A percentile compares a stretch with the other conserved stretches of the same genome.
These are phyloP conservation scores for Keiferia lycopersicella DNA, from an alignment of 2,888 invertebrate genomes.

Conservation along the genomic window DNA sequence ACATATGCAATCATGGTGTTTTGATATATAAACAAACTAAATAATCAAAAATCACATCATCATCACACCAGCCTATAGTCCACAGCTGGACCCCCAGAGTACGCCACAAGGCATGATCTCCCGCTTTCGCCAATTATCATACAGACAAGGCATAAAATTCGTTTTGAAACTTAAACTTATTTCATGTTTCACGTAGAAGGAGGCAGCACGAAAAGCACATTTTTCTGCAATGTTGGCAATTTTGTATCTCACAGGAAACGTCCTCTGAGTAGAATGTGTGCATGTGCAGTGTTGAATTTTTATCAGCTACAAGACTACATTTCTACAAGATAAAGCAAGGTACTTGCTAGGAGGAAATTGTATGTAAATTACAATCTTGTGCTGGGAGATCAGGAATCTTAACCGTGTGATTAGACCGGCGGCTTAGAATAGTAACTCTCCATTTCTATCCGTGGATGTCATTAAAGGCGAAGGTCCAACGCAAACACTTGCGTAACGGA, in stretches of 20 bases:
- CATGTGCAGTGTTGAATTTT: conserved; percentile 19
- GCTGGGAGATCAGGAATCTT: not conserved
- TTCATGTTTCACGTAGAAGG: not conserved
- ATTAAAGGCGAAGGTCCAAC: too few species aligned
- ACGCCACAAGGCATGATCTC: too few species aligned
- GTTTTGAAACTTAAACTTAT: not conserved
- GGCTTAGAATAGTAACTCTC: too few species aligned
- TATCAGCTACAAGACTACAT: conserved; percentile 6
- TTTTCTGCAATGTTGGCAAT: conserved; percentile 14
- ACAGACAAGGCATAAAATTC: not conserved
- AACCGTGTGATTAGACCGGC: too few species aligned
- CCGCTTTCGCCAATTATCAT: too few species aligned
- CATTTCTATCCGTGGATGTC: too few species aligned
- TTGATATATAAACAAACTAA: not conserved
- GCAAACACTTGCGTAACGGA: too few species aligned
- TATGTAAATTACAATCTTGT: not conserved
- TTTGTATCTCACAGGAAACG: conserved; percentile 19
- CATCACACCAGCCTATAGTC: too few species aligned
- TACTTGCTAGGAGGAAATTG: not conserved
- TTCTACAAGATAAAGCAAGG: conserved; percentile 2
- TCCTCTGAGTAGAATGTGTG: conserved; percentile 1
- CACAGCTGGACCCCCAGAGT: too few species aligned
- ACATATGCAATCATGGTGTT: not conserved
- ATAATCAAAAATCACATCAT: too few species aligned
- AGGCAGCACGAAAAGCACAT: conserved; percentile 6